Base-by-base conservation (phyloP, 2,797 vertebrate genomes). In the Sebastes cheni region DNA sequence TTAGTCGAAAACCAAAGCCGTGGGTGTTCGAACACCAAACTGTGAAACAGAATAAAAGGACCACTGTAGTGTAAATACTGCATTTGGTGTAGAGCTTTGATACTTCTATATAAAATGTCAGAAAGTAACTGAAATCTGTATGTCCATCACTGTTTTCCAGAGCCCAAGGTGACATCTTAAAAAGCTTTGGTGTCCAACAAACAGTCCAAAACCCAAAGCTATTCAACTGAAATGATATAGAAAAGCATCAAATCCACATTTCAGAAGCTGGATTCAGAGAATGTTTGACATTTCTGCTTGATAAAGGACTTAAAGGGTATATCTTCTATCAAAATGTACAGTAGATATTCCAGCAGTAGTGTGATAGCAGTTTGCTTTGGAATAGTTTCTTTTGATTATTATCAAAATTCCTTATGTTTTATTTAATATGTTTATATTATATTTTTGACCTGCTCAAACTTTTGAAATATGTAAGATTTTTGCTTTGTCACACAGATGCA, bases 1-100 rank as follows among this genome's bases (percentile, higher is more conserved):
- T 86, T 86, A 85, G 79, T 71, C 64, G 71, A 86, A 92, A 89
- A 84, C 80, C 67, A 66, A 86, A 80, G 29, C 25, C 69, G 67
- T 77, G 69, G 76, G 78, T 84, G 80, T 86, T 80, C 72, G 54
- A 61, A 76, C 39, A 74, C 72, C 77, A 70, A 70, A 75, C 65
- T 64, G 39, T 67, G 42, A 70, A 81, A 84, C 56, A 68, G 78
- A 74, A 32, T 42, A 67, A 56, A 54, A 55, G 16, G 29, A 86
- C 46, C 13, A 5, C 16, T 36, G 5, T 23, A 29, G 30, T 39
- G 10, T 50, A 55, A 50, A 58, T 46, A 2, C 20, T 46, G 7
- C 55, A 2, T 68, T 74, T 54, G 3, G 67, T 39, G 12, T 55
- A 8, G 4, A 22, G 8, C 14, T 54, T 75, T 52, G 0, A 5